phyloP scores from a whole-genome alignment of 2,888 invertebrate genomes.

The Amaurobius ferox region DNA sequence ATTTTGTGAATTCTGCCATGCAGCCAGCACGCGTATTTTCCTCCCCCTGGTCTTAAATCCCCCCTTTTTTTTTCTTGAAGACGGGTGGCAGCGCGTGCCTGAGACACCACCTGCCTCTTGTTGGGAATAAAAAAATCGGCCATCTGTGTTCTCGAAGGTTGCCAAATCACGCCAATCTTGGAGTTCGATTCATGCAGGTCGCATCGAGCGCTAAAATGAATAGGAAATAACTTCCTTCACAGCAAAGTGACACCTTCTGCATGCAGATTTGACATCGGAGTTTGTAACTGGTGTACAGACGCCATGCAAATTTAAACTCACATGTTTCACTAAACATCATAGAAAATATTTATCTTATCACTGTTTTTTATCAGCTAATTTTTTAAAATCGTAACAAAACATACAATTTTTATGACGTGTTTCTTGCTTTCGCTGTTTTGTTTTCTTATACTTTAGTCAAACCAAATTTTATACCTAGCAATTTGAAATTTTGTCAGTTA shows the following conservation, averaged over 20 bases:
- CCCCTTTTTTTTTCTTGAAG: constrained; percentile 25
- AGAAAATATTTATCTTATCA: too few species aligned
- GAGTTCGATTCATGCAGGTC: constrained; percentile 17
- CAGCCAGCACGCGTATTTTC: constrained; percentile 47
- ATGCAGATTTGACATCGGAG: neutral
- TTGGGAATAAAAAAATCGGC: constrained; percentile 13
- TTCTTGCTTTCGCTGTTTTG: too few species aligned
- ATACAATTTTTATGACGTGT: too few species aligned
- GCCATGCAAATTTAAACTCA: too few species aligned
- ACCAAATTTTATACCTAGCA: too few species aligned
- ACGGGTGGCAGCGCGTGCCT: constrained; percentile 61
- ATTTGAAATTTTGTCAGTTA: too few species aligned
- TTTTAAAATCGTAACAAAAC: too few species aligned
- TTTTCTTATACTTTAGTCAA: too few species aligned
- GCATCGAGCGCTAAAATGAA: constrained; percentile 18
- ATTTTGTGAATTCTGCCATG: constrained; percentile 24
- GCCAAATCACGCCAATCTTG: constrained; percentile 25
- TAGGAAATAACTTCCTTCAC: constrained; percentile 52
- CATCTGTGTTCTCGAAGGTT: constrained; percentile 41
- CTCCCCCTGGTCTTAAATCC: constrained; percentile 2
- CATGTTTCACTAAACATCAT: too few species aligned
- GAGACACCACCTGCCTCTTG: constrained; percentile 50
- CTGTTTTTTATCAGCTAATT: too few species aligned
- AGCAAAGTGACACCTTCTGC: neutral
- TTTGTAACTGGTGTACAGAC: too few species aligned